These are phyloP conservation scores for Sinopyrophorus schimmeli DNA, from an alignment of 2,888 invertebrate genomes.

Conservation along the genomic window DNA sequence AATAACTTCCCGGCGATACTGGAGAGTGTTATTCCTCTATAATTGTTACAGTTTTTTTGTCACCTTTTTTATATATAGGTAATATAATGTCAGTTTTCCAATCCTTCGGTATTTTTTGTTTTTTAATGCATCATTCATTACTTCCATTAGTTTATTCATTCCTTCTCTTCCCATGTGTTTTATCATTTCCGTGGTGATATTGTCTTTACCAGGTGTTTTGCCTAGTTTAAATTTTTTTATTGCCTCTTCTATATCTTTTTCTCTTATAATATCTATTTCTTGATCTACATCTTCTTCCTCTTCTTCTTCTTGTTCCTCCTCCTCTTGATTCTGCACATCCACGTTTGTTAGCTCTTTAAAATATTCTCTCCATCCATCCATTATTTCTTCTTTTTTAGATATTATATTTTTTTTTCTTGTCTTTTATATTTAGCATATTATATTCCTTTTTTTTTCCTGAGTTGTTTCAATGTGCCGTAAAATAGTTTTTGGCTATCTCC, in stretches of 20 bases:
- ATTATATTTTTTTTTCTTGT: constrained; percentile 7
- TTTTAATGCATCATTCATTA: constrained; percentile 9
- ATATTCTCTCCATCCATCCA: constrained; percentile 12
- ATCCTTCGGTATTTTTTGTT: background rate
- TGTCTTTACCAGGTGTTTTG: constrained; percentile 11
- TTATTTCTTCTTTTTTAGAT: constrained; percentile 9
- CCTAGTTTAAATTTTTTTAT: constrained; percentile 8
- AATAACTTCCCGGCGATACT: constrained; percentile 2
- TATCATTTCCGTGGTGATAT: constrained; percentile 8
- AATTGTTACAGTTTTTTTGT: constrained; percentile 3
- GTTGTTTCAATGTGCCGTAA: constrained; percentile 17
- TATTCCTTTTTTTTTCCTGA: constrained; percentile 13
- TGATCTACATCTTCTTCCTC: constrained; percentile 4
- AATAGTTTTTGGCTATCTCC: constrained; percentile 14
- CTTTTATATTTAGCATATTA: constrained; percentile 15
- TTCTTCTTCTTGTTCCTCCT: constrained; percentile 2
- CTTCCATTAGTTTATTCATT: constrained; percentile 5
- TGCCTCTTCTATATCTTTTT: constrained; percentile 12
- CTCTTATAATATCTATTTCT: constrained; percentile 10
- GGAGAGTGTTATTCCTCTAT: constrained; percentile 7
- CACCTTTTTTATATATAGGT: background rate
- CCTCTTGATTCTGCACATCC: constrained; percentile 3
- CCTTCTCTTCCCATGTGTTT: constrained; percentile 7
- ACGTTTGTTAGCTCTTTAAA: constrained; percentile 13
- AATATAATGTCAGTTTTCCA: constrained; percentile 6